A percentile compares a stretch with the other conserved stretches of the same genome.
These are phyloP conservation scores for Drosophila neocordata DNA, from an alignment of 1,140 invertebrate genomes.

Conservation along the genomic window DNA sequence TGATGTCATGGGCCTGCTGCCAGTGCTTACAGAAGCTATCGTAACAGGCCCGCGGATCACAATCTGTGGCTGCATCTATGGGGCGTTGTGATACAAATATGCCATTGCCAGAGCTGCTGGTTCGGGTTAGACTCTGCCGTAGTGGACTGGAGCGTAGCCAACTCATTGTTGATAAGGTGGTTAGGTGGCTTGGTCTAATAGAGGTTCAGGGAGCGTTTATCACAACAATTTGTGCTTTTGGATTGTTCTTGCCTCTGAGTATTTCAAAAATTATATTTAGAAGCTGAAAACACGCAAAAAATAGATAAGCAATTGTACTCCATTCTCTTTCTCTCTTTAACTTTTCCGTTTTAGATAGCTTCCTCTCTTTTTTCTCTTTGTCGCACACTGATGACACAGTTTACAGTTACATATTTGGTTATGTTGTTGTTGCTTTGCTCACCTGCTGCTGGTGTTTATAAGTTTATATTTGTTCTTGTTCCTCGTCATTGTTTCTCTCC, in stretches of 20 bases:
- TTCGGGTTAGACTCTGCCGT: slow-evolving; percentile 84
- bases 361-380: slow-evolving; percentile 6
- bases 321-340: slow-evolving; percentile 7
- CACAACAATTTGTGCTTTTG: slow-evolving; percentile 57
- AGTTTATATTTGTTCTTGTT: slow-evolving; percentile 45
- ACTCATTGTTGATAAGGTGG: slow-evolving; percentile 84
- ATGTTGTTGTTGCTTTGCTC: slow-evolving; percentile 14
- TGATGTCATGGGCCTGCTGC: slow-evolving; percentile 94
- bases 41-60: slow-evolving; percentile 92
- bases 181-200: slow-evolving; percentile 47
- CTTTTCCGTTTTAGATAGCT: slow-evolving; percentile 3
- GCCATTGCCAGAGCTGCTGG: slow-evolving; percentile 21
- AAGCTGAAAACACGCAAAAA: slow-evolving; percentile 51
- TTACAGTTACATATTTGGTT: slow-evolving; percentile 26
- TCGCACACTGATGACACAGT: slow-evolving; percentile 22
- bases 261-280: slow-evolving; percentile 53
- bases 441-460: slow-evolving; percentile 47
- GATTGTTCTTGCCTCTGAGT: slow-evolving; percentile 43
- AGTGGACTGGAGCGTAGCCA: slow-evolving; percentile 87
- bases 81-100: slow-evolving; percentile 71
- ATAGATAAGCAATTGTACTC: slow-evolving; percentile 50
- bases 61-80: slow-evolving; percentile 83
- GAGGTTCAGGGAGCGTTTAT: slow-evolving; percentile 42
- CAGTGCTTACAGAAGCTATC: slow-evolving; percentile 97
- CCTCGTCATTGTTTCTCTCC: slow-evolving; percentile 31